Base-by-base conservation (phyloP, 2,888 invertebrate species). In the Geophilus truncorum region DNA sequence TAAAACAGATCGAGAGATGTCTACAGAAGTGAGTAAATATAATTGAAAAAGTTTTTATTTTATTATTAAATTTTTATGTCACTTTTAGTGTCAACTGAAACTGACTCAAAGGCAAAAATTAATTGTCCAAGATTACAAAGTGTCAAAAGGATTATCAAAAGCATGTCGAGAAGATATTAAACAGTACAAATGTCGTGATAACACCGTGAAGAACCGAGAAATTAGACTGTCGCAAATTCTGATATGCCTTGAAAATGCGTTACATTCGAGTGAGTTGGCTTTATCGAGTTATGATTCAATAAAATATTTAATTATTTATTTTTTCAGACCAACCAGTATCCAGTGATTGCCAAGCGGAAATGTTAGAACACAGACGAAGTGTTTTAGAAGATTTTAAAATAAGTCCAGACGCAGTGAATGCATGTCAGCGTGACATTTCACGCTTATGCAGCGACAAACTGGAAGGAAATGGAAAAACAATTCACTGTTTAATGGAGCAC, bases 401-500 rank as follows among this genome's bases (percentile, higher is more conserved):
- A 21, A 96, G 95, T 10, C 98, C 98, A 5, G 97, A 98, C 88
- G 90, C 98, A 82, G 93, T 98, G 82, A 91, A 92, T 84, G 91
- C 92, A 80, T 98, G 98, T 88, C 92, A 93, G 23, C 90, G 91
- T 84, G 97, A 97, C 86, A 96, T 97, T 84, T 89, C 90, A 21
- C 90, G 89, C 80, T 92, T 92, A 84, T 97, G 96, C 21, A 83
- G 82, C 12, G 89, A 92, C 83, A 93, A 94, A 86, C 90, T 91
- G 80, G 95, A 94, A 3, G 96, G 95, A 0, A 92, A 80, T 34
- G 80, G 82, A 1, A 78, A 93, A 86, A 97, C 97, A 0, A 93
- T 99, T 83, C 98, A 98, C 86, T 99, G 98, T 86, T 89, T 99
- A 70, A 95, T 98, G 95, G 93, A 94, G 57, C 92, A 94, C 87